Evolutionary conservation across 2,888 invertebrate species (phyloP), one percentile per base, ranked within the genome.

Genomic region (Acanthosoma haemorrhoidale): DNA sequence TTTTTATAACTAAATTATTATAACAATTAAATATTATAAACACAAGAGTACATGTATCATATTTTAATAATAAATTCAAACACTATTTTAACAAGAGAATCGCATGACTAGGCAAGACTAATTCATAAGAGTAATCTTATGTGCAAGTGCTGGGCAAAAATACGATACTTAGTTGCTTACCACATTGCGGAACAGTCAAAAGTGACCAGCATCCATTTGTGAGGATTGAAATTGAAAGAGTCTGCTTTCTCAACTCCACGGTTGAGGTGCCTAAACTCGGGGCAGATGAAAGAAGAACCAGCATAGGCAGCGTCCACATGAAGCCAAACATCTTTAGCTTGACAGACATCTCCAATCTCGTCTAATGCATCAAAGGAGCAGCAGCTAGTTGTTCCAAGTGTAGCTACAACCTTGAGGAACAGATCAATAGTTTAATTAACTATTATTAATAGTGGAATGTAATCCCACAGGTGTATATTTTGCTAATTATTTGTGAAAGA

Each of bases 141-240:
- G n/a, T n/a, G n/a, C n/a, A n/a, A n/a, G n/a, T n/a, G n/a, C n/a
- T n/a, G n/a, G n/a, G n/a, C n/a, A n/a, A n/a, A n/a, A n/a, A n/a
- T n/a, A n/a, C n/a, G n/a, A n/a, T n/a, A n/a, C n/a, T n/a, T n/a
- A n/a, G n/a, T n/a, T 39, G 74, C 76, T 76, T 74, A 79, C 98
- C 98, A 99, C 92, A 99, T 91, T 0, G 97, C 90, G 11, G 98
- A 98, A 79, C 98, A 99, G 81, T 99, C 99, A 77, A 98, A 99
- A 80, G 96, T 98, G n/a, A 98, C 94, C 75, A 98, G 81, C 87
- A 99, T 83, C 98, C 98, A 99, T 81, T 99, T 99, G 81, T 98
- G 98, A 0, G 99, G 98, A 80, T 99, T 99, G 79, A 98, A 96
- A 81, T 98, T 97, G 80, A 98, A 96, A 0, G 97, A 98, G 78